These are phyloP conservation scores for Cercocebus atys DNA, from an alignment of 2,113 vertebrate genomes.

Conservation along the genomic window DNA sequence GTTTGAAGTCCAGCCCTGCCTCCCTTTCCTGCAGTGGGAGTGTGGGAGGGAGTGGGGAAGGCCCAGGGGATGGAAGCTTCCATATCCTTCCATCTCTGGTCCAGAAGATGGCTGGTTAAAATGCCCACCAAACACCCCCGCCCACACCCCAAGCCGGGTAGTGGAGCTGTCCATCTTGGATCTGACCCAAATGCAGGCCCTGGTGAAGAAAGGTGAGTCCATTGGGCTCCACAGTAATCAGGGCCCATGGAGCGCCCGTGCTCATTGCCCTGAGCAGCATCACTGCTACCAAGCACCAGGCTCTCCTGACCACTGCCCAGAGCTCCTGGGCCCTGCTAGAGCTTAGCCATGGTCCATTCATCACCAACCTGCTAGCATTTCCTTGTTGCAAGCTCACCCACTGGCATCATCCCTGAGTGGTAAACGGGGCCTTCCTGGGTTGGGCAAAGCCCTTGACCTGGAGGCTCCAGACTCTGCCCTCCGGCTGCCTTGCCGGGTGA, in stretches of 20 bases:
- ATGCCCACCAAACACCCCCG: neutral
- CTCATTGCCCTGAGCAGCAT: fast-evolving
- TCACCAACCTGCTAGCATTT: neutral
- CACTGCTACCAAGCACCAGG: no score
- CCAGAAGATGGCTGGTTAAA: neutral
- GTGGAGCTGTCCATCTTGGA: fast-evolving
- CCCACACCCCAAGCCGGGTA: fast-evolving
- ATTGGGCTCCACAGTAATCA: neutral
- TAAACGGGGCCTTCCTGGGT: neutral
- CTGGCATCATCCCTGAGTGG: neutral
- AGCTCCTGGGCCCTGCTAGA: neutral
- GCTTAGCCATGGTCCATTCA: neutral
- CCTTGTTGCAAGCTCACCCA: fast-evolving
- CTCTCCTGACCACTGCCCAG: neutral
- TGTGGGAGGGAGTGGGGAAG: neutral
- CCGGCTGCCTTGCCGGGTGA: fast-evolving
- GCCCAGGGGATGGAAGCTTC: no score
- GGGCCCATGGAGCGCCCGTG: fast-evolving
- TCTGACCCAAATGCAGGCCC: neutral
- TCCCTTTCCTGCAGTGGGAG: fast-evolving
- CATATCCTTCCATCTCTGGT: neutral
- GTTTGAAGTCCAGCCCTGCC: neutral
- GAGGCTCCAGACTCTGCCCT: fast-evolving
- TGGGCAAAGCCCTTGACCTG: neutral
- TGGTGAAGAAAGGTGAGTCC: neutral